Conservation (phyloP, 2,113 vertebrate genomes). For the Saguinus imperator region DNA sequence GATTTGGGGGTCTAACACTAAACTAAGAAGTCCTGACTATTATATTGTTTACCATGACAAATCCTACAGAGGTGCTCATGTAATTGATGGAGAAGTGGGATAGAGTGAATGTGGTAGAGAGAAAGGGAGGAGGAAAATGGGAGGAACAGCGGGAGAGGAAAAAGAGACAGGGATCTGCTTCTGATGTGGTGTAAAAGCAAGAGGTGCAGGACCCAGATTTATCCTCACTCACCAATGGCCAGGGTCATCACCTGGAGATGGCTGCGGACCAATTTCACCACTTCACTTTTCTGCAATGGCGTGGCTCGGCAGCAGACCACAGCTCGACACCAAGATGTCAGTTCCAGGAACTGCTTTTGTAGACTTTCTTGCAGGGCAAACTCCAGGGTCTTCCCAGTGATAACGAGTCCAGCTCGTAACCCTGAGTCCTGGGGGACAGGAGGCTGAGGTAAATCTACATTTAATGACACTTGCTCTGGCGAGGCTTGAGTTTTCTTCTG, state of each 20-base stretch:
- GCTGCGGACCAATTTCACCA: slow-evolving; percentile 86
- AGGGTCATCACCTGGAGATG: slow-evolving; percentile 88
- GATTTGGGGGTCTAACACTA: neutral
- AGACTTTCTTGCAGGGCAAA: slow-evolving; percentile 86
- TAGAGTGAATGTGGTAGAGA: neutral
- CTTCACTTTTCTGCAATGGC: slow-evolving; percentile 91
- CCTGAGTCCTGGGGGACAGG: neutral
- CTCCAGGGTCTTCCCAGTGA: slow-evolving; percentile 89
- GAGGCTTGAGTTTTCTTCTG: slow-evolving; percentile 5
- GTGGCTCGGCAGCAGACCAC: slow-evolving; percentile 92
- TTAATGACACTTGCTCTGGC: fast-evolving
- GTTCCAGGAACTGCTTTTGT: slow-evolving; percentile 84
- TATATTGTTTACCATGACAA: neutral
- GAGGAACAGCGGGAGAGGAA: neutral
- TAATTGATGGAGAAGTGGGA: neutral
- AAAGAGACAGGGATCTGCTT: neutral
- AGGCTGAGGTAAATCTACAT: neutral
- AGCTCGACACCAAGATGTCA: slow-evolving; percentile 84
- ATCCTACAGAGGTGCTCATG: neutral
- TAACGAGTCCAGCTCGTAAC: slow-evolving; percentile 83
- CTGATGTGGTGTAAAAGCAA: neutral
- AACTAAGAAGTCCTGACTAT: neutral
- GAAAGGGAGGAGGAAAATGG: neutral
- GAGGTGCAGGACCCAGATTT: neutral
- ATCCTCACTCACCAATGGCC: slow-evolving; percentile 87